Evolutionary conservation across 1,140 invertebrate genomes (phyloP).

Genomic region (Physella acuta): DNA sequence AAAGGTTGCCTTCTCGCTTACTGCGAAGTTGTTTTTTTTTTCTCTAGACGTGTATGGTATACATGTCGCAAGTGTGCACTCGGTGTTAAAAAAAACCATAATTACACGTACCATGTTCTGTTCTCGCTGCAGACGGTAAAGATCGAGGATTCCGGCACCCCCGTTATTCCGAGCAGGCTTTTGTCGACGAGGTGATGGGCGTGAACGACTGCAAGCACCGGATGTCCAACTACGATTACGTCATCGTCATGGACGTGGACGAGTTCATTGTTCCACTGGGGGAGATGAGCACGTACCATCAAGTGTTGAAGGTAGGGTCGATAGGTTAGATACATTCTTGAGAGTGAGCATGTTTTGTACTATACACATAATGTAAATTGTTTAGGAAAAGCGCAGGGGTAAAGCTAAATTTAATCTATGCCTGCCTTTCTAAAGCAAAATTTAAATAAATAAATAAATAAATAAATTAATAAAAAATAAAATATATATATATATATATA

Average conservation of each 20-base stretch:
- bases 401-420: no score
- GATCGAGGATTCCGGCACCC: not conserved
- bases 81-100: no score
- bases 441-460: no score
- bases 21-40: no score
- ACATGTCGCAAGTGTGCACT: no score
- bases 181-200: not conserved
- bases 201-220: slow-evolving; percentile 11
- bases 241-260: slow-evolving; percentile 1
- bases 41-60: no score
- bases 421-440: no score
- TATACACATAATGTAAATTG: not conserved
- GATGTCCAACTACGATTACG: slow-evolving; percentile 1
- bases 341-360: no score
- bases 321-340: not conserved
- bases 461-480: no score
- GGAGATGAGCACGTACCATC: not conserved
- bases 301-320: not conserved
- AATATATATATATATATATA: not conserved
- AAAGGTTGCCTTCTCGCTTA: no score
- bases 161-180: not conserved
- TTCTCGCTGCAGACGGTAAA: slow-evolving; percentile 1
- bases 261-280: not conserved
- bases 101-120: no score
- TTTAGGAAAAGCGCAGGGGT: not conserved